Base-by-base conservation (phyloP, 2,797 vertebrate genomes). In the Gambelia wislizenii region DNA sequence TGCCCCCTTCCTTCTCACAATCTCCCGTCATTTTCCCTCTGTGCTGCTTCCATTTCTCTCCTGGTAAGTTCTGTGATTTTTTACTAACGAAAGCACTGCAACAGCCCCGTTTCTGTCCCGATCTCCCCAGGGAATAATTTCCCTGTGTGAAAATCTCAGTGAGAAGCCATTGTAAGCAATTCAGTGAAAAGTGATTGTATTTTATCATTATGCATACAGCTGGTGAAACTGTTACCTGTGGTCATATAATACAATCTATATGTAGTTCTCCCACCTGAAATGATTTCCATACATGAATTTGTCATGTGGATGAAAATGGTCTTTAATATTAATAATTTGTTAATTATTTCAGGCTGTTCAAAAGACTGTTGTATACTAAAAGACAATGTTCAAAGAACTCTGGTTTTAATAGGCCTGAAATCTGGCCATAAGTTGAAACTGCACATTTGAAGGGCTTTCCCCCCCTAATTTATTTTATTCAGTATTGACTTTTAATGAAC, bases 391-490 rank as follows among this genome's bases (percentile, higher is more conserved):
- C 12, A 83, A 91, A 93, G 44, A 70, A 2, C 1, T 72, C 84
- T 47, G 25, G 59, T 52, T 67, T 75, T 47, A 33, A 76, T 1
- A 6, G 20, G 87, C 39, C 94, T 87, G 92, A 91, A 67, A 76
- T 91, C 36, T 56, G 47, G 87, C 91, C 74, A 80, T 87, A 87
- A 85, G n/a, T 84, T 79, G 54, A 54, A 92, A 54, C 89, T 90
- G 56, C 85, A 94, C 6, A 91, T 47, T 44, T 81, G 74, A 87
- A 83, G 74, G 88, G 92, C 83, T n/a, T 70, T 83, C 90, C 14
- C 1, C 22, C 39, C 14, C 69, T 95, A 95, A 96, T 94, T 95
- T 96, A 96, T 95, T 95, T 94, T 86, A 83, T 91, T 91, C 93
- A 87, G 0, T 89, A 52, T 89, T 92, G 42, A 93, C 90, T 56